Conservation (phyloP, 2,888 invertebrate species). For the Lithodes maja region DNA sequence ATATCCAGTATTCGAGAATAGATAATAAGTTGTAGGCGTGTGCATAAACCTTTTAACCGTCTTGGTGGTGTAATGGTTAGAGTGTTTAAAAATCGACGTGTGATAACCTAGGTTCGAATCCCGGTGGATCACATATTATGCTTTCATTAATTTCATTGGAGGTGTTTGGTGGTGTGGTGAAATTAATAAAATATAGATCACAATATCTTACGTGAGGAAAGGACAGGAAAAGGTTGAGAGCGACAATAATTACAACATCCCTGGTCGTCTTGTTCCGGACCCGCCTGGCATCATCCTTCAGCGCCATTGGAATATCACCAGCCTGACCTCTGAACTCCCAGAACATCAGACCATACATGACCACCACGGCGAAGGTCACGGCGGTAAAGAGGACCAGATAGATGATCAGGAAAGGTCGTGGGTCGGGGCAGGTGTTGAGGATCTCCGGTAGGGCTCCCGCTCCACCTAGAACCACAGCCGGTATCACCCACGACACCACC, state of each 20-base stretch:
- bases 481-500: neutral
- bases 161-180: too few relatives aligned
- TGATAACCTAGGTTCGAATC: too few relatives aligned
- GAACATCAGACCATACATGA: conserved; percentile 14
- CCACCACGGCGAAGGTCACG: neutral
- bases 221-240: conserved; percentile 1
- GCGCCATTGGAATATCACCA: too few relatives aligned
- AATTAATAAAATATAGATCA: neutral
- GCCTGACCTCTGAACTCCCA: conserved; percentile 5
- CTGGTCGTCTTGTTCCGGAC: neutral
- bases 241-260: conserved; percentile 2
- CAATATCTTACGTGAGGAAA: conserved; percentile 19
- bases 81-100: too few relatives aligned
- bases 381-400: conserved; percentile 4
- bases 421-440: neutral
- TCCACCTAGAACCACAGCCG: neutral
- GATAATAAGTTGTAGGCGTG: too few relatives aligned
- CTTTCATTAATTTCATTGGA: too few relatives aligned
- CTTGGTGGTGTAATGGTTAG: too few relatives aligned
- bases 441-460: too few relatives aligned
- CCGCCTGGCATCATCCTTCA: neutral
- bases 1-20: too few relatives aligned
- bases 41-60: too few relatives aligned
- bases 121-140: too few relatives aligned
- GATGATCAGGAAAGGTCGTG: neutral